Percentiles rank a stretch among this genome's conserved stretches.
Evolutionary conservation across 2,888 invertebrate genomes (phyloP).

Genomic region (Drosophila macrospina): DNA sequence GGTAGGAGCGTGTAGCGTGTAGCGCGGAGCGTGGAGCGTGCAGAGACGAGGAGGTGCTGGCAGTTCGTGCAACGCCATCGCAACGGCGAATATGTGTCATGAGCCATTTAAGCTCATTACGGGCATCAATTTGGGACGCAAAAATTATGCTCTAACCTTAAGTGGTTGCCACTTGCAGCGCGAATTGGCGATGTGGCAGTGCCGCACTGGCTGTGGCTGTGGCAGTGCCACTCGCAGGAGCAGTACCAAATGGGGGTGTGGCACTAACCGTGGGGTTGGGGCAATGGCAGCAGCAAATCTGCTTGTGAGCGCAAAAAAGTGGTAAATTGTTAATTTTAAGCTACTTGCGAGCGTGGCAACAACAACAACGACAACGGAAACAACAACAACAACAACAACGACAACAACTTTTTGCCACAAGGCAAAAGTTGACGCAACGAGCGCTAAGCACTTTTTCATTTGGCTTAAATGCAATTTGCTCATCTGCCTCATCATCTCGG

Average conservation of each 20-base stretch:
- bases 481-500: conserved; percentile 12
- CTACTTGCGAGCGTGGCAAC: conserved; percentile 43
- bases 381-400: conserved; percentile 9
- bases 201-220: background rate
- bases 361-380: conserved; percentile 17
- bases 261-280: background rate
- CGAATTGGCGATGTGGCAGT: conserved; percentile 27
- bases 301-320: conserved; percentile 66
- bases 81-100: conserved; percentile 78
- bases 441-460: conserved; percentile 38
- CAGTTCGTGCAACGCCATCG: conserved; percentile 36
- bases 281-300: conserved; percentile 42
- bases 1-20: background rate
- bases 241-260: background rate
- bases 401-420: conserved; percentile 35
- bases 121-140: conserved; percentile 82
- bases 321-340: conserved; percentile 78
- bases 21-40: no score
- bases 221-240: background rate
- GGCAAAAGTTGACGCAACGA: conserved; percentile 41
- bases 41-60: background rate
- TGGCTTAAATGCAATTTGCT: conserved; percentile 52
- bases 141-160: conserved; percentile 78
- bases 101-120: conserved; percentile 84
- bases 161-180: conserved; percentile 65